Evolutionary conservation across 2,888 invertebrate species (phyloP), one percentile per base, ranked within the genome.

Genomic region (Limnephilus auricula): DNA sequence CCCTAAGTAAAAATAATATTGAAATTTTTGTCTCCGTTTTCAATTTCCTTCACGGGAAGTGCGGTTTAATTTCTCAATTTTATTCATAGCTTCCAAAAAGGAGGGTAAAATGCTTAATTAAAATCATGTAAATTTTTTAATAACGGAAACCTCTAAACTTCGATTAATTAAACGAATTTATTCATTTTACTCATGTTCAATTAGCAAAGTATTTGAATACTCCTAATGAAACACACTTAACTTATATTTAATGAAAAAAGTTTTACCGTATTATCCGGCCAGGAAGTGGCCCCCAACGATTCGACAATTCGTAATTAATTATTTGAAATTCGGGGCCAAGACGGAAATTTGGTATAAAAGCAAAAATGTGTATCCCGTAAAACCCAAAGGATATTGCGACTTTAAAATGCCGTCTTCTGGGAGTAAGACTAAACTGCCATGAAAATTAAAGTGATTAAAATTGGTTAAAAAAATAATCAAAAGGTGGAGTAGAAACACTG

Each of bases 231-330:
- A 89, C 86, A 89, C 89, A 89, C 37, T 89, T 89, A 89, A 37
- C 79, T 79, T 32, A 37, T 34, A 89, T 89, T 89, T 89, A 89
- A 89, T 89, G 32, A 89, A 89, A 82, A 82, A 89, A 89, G 40
- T 89, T 89, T 89, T 82, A 10, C 25, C 31, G 15, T 32, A 45
- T 89, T 30, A 45, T 89, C 79, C 15, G 82, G 12, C 82, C 79
- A n/a, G 80, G 32, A 89, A 89, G 80, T 40, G 50, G 82, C 50
- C 50, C 18, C 32, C 32, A 89, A 89, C 89, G 79, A 89, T 89
- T 89, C 89, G 79, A 79, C 79, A 89, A 89, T 89, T 89, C 80
- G 89, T 82, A 37, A 89, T 84, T 88, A 88, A 90, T 87, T 90
- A 45, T 87, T 80, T 32, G 9, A 90, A 90, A 40, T 88, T 88